Evolutionary conservation across 2,797 vertebrate genomes (phyloP).

Genomic region (Girardinus metallicus): DNA sequence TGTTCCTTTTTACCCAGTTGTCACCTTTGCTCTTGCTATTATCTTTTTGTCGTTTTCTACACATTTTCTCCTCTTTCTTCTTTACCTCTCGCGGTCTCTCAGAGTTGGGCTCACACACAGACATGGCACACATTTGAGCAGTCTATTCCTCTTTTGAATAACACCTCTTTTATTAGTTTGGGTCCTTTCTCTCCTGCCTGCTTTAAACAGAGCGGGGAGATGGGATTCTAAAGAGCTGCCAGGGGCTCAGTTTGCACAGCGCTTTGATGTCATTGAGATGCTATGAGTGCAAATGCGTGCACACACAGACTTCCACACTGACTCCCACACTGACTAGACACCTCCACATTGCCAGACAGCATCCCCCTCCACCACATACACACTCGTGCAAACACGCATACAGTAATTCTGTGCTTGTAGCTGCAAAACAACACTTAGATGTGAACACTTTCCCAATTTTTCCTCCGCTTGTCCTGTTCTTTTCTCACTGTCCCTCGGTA

Average conservation of each 20-base stretch:
- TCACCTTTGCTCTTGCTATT: slow-evolving; percentile 36
- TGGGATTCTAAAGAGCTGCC: slow-evolving; percentile 81
- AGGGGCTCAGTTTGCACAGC: slow-evolving; percentile 81
- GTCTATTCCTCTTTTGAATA: slow-evolving; percentile 78
- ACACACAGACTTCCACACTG: slow-evolving; percentile 40
- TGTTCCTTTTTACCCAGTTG: slow-evolving; percentile 24
- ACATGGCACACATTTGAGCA: slow-evolving; percentile 65
- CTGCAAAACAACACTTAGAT: slow-evolving; percentile 47
- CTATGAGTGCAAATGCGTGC: slow-evolving; percentile 74
- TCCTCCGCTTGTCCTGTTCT: slow-evolving; percentile 9
- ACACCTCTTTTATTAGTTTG: slow-evolving; percentile 76
- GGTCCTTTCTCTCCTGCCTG: slow-evolving; percentile 72
- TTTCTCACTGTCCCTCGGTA: slow-evolving; percentile 32
- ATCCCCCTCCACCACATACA: slow-evolving; percentile 28
- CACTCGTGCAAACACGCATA: slow-evolving; percentile 58
- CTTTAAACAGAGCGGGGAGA: slow-evolving; percentile 79
- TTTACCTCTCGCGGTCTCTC: slow-evolving; percentile 24
- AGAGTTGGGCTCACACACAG: slow-evolving; percentile 37
- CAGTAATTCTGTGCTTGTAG: slow-evolving; percentile 44
- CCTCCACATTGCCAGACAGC: slow-evolving; percentile 62
- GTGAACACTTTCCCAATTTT: slow-evolving; percentile 23
- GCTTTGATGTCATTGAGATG: slow-evolving; percentile 84
- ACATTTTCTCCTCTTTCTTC: slow-evolving; percentile 36
- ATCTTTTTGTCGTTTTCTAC: slow-evolving; percentile 31
- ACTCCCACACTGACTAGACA: slow-evolving; percentile 53